Percentiles rank a stretch among this genome's conserved stretches.
Conservation (phyloP, 1,140 invertebrate species). For the Eubasilissa regina region DNA sequence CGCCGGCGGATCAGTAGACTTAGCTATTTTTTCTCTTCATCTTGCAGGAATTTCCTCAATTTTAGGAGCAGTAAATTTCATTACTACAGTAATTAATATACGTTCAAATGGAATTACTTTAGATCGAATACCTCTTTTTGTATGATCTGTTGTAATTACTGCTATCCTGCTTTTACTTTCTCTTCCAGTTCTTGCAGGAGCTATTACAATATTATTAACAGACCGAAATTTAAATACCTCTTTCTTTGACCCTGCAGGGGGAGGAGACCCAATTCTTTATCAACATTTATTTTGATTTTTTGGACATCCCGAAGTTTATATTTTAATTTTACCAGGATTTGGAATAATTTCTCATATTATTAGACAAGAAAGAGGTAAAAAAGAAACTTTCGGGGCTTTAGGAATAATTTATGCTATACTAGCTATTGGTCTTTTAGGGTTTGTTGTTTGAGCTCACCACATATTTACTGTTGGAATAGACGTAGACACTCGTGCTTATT, state of each 20-base stretch:
- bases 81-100: conserved; percentile 76
- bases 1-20: conserved; percentile 76
- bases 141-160: conserved; percentile 80
- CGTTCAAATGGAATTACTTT: conserved; percentile 68
- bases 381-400: too few relatives aligned
- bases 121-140: conserved; percentile 75
- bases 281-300: conserved; percentile 89
- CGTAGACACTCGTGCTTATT: conserved; percentile 81
- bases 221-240: conserved; percentile 82
- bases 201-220: conserved; percentile 81
- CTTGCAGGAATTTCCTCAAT: conserved; percentile 79
- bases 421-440: conserved; percentile 78
- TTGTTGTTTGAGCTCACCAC: too few relatives aligned
- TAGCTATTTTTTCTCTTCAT: conserved; percentile 80
- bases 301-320: conserved; percentile 85
- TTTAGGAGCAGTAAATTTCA: conserved; percentile 79
- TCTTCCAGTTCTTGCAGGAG: conserved; percentile 72
- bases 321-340: conserved; percentile 81
- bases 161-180: conserved; percentile 77
- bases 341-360: too few relatives aligned
- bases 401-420: conserved; percentile 79
- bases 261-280: conserved; percentile 81
- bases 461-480: conserved; percentile 84
- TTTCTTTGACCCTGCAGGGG: conserved; percentile 79
- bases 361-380: too few relatives aligned